Evolutionary conservation across 2,113 vertebrate species (phyloP).

Genomic region (Etheostoma spectabile): DNA sequence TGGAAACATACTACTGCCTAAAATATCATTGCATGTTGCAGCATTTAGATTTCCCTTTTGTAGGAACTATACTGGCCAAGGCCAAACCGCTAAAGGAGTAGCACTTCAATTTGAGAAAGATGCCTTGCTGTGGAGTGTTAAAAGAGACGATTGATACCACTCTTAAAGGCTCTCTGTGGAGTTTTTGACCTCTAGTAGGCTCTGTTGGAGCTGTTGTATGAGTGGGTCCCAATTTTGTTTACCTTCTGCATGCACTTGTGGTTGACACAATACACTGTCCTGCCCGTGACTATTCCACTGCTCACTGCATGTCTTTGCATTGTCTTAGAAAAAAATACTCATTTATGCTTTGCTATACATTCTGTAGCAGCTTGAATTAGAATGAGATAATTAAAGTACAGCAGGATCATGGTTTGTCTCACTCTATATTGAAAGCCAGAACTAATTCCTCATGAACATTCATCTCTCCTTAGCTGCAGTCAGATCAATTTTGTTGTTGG

Average conservation of each 20-base stretch:
- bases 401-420: neutral
- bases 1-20: neutral
- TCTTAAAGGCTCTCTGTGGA: neutral
- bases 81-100: neutral
- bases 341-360: neutral
- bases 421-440: slow-evolving; percentile 10
- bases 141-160: neutral
- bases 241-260: neutral
- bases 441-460: slow-evolving; percentile 17
- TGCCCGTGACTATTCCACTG: neutral
- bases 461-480: slow-evolving; percentile 6
- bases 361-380: neutral
- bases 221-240: neutral
- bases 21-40: neutral
- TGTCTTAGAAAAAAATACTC: neutral
- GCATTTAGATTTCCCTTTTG: neutral
- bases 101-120: neutral
- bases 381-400: neutral
- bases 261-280: neutral
- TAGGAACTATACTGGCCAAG: neutral
- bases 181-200: neutral
- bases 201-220: neutral
- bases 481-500: slow-evolving; percentile 35
- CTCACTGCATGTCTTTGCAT: neutral
- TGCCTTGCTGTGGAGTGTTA: neutral